Evolutionary conservation across 1,140 invertebrate genomes (phyloP), one percentile per base, ranked within the genome.

Genomic region (Zophobas atratus): DNA sequence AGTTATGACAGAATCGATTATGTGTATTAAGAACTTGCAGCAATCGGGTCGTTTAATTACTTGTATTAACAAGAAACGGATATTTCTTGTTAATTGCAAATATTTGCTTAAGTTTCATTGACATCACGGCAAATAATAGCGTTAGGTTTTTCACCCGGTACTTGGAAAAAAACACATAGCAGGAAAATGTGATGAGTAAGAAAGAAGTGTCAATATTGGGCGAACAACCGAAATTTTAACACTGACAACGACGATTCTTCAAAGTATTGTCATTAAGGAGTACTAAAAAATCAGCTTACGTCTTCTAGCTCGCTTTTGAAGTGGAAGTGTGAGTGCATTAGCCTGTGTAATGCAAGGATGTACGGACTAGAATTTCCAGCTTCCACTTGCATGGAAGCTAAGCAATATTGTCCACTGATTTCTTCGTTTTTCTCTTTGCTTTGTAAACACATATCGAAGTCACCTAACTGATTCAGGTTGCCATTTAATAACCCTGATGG

Each of bases 401-500:
- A 84, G 82, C 91, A 92, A 82, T 92, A 92, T 80, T 91, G 88
- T 8, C 91, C 91, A 0, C 81, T 75, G 41, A 88, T 82, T 1
- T 76, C 38, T 8, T 86, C 77, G 0, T 90, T 80, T 36, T 82
- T 75, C 0, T 87, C 85, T 1, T 84, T 85, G 4, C 87, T 86
- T 60, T 82, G 85, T n/a, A 91, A 81, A 80, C 91, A 92, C 79
- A 91, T 87, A 84, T 92, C 90, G 78, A 90, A 92, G 81, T 92
- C 91, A 1, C 91, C 91, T 35, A 90, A 88, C 80, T 92, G 91
- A 80, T 92, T 91, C 0, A 88, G 86, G 80, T 92, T 92, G 0
- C 91, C 91, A 78, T 87, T 91, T 1, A 92, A 82, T 39, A 92
- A 85, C 8, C 91, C 91, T 0, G 91, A 89, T 0, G 91, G 90